These are phyloP conservation scores for Garrulus glandarius DNA, from an alignment of 2,797 vertebrate species.

Conservation along the genomic window DNA sequence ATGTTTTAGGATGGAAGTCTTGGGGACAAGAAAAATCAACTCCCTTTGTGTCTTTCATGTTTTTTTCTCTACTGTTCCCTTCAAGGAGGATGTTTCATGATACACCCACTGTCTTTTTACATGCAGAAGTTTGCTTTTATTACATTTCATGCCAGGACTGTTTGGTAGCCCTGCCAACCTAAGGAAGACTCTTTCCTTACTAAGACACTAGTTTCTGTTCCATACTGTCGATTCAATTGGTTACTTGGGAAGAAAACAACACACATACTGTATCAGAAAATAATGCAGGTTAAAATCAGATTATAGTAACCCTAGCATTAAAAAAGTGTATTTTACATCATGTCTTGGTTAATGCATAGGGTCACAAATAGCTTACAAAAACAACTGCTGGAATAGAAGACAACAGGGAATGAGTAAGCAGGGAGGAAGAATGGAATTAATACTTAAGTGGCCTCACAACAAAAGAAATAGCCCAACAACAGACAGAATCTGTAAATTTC, in stretches of 20 bases:
- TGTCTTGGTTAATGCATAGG: not conserved
- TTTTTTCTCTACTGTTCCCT: not conserved
- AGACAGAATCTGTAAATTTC: not conserved
- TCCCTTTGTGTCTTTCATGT: not conserved
- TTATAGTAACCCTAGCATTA: not conserved
- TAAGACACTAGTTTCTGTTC: not conserved
- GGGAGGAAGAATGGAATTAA: not conserved
- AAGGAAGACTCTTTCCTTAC: not conserved
- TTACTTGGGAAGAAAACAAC: not conserved
- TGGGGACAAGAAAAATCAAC: not conserved
- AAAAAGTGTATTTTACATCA: not conserved
- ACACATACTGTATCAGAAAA: not conserved
- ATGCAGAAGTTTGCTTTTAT: not conserved
- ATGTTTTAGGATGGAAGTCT: not conserved
- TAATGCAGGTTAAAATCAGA: not conserved
- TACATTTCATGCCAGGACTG: not conserved
- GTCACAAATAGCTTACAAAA: not conserved
- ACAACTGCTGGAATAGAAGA: not conserved
- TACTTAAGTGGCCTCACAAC: not conserved
- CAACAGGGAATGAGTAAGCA: not conserved
- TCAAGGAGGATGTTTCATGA: not conserved
- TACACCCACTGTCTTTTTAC: not conserved
- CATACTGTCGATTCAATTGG: accelerated
- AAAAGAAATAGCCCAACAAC: not conserved
- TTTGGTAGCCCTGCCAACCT: not conserved